These are phyloP conservation scores for Morelia viridis DNA, from an alignment of 2,797 vertebrate species.

Conservation along the genomic window DNA sequence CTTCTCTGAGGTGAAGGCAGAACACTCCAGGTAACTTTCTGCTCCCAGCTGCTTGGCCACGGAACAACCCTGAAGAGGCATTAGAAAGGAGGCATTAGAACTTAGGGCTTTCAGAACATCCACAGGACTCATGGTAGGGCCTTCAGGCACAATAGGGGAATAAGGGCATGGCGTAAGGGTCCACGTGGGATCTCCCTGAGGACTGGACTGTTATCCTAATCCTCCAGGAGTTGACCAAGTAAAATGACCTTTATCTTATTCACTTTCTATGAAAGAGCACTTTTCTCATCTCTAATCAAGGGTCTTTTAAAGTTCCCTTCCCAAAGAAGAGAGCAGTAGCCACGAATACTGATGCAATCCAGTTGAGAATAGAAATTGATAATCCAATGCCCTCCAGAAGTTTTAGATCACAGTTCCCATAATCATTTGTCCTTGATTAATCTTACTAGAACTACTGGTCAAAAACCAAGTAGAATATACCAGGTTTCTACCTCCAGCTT, in stretches of 20 bases:
- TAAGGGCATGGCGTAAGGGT: no score
- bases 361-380: neutral
- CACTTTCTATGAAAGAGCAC: neutral
- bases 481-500: neutral
- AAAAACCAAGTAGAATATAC: neutral
- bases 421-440: neutral
- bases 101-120: neutral
- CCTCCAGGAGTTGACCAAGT: neutral
- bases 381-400: no score
- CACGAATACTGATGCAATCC: neutral
- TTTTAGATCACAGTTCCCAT: neutral
- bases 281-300: neutral
- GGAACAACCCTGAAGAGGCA: conserved; percentile 79
- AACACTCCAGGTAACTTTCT: conserved; percentile 90
- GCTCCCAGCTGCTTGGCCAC: conserved; percentile 89
- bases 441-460: neutral
- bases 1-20: conserved; percentile 94
- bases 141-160: neutral
- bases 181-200: no score
- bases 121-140: neutral
- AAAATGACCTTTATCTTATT: neutral
- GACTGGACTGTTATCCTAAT: neutral
- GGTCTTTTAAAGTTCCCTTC: neutral
- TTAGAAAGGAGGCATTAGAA: neutral
- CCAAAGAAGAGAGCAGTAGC: neutral